phyloP scores from a whole-genome alignment of 2,113 vertebrate genomes.

The Tragelaphus scriptus region DNA sequence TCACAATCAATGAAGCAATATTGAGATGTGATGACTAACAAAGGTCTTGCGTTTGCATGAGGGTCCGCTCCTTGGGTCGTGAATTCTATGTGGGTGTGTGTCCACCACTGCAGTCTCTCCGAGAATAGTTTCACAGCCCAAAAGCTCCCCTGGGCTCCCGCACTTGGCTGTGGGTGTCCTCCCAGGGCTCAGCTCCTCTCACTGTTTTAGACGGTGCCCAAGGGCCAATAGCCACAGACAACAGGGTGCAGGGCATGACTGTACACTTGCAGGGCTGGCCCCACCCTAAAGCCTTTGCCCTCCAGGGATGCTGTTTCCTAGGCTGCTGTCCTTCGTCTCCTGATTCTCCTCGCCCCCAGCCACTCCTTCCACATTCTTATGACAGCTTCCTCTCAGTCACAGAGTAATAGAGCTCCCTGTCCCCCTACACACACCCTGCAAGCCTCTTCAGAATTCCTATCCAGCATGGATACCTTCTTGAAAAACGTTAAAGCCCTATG shows the following conservation, averaged over 20 bases:
- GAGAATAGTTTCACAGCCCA: not conserved
- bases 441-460: not conserved
- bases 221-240: not conserved
- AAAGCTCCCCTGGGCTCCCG: not conserved
- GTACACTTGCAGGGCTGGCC: rapidly evolving
- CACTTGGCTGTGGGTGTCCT: not conserved
- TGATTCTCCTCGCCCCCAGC: not conserved
- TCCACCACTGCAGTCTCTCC: not conserved
- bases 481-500: not conserved
- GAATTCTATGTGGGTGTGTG: rapidly evolving
- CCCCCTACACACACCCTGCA: not conserved
- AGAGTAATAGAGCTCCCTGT: not conserved
- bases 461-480: not conserved
- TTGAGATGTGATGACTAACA: not conserved
- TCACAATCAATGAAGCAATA: not conserved
- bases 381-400: not conserved
- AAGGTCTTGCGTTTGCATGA: not conserved
- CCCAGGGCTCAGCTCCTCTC: not conserved
- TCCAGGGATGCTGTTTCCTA: too few relatives aligned
- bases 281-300: too few relatives aligned
- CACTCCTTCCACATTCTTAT: not conserved
- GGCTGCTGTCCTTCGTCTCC: not conserved
- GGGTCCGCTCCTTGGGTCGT: not conserved
- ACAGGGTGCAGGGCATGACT: too few relatives aligned
- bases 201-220: not conserved